These are phyloP conservation scores for Semicossyphus pulcher DNA, from an alignment of 2,113 vertebrate genomes.

Conservation along the genomic window DNA sequence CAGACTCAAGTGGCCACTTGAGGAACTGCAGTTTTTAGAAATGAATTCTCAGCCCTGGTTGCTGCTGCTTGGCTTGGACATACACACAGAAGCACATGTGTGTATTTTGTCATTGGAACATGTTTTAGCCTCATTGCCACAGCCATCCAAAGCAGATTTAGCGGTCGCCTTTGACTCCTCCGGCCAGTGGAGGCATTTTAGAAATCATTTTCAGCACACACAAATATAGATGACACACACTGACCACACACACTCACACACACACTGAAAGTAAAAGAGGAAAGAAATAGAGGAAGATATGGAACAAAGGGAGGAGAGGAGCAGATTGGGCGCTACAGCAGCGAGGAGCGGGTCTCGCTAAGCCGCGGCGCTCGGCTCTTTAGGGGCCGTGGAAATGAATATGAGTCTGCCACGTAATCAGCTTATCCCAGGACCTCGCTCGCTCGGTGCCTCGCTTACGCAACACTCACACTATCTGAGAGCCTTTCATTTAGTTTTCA, in stretches of 20 bases:
- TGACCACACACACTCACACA: not conserved
- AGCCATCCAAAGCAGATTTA: constrained; percentile 31
- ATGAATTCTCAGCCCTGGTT: not conserved
- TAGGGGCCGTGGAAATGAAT: constrained; percentile 68
- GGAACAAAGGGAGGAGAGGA: constrained; percentile 12
- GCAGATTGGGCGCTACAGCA: constrained; percentile 22
- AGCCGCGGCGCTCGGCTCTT: constrained; percentile 58
- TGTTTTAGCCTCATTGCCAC: constrained; percentile 3
- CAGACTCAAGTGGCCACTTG: not conserved
- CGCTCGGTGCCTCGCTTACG: constrained; percentile 56
- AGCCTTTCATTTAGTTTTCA: constrained; percentile 73
- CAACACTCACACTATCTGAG: constrained; percentile 71
- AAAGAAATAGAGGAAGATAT: constrained; percentile 23
- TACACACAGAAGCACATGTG: not conserved
- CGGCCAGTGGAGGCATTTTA: constrained; percentile 15
- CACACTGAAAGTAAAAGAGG: not conserved
- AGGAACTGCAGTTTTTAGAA: not conserved
- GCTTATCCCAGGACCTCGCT: constrained; percentile 68
- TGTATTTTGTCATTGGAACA: not conserved
- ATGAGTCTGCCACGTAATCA: constrained; percentile 74
- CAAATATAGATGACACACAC: too few relatives aligned
- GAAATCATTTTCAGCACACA: not conserved
- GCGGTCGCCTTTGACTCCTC: constrained; percentile 31
- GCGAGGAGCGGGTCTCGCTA: constrained; percentile 23
- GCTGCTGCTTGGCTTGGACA: not conserved